These are phyloP conservation scores for Myocastor coypus DNA, from an alignment of 2,113 vertebrate genomes.

Conservation along the genomic window DNA sequence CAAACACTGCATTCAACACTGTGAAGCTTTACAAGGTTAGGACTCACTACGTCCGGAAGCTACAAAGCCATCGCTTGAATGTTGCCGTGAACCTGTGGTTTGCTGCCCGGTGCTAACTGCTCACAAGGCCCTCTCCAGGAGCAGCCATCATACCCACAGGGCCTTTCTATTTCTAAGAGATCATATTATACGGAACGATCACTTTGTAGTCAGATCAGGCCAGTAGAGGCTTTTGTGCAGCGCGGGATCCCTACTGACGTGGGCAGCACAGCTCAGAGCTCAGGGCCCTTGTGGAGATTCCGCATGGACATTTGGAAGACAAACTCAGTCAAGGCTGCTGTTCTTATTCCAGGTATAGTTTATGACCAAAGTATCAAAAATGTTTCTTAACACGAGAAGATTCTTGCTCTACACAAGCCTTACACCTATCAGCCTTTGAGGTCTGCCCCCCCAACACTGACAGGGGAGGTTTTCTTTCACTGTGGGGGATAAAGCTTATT, in stretches of 20 bases:
- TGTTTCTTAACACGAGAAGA: not conserved
- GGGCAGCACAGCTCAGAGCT: not conserved
- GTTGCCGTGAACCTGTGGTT: conserved; percentile 72
- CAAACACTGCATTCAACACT: conserved; percentile 83
- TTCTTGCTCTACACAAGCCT: not conserved
- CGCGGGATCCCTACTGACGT: not conserved
- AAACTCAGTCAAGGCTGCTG: not conserved
- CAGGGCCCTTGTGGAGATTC: not conserved
- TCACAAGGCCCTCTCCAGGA: conserved; percentile 58
- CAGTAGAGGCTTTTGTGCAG: not conserved
- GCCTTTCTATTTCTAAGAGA: not conserved
- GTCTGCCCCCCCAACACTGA: not conserved
- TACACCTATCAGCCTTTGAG: rapidly evolving
- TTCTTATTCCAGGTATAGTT: not conserved
- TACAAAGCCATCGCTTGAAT: conserved; percentile 67
- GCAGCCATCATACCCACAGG: conserved; percentile 63
- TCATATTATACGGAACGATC: not conserved
- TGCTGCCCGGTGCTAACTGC: conserved; percentile 43
- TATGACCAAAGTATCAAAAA: not conserved
- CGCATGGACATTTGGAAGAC: not conserved
- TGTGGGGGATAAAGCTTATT: not conserved
- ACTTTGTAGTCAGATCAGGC: conserved; percentile 2
- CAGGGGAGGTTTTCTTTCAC: not conserved
- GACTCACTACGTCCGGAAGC: conserved; percentile 58
- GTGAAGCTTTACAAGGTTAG: conserved; percentile 79